Evolutionary conservation across 2,797 vertebrate genomes (phyloP).

Genomic region (Cossypha caffra): DNA sequence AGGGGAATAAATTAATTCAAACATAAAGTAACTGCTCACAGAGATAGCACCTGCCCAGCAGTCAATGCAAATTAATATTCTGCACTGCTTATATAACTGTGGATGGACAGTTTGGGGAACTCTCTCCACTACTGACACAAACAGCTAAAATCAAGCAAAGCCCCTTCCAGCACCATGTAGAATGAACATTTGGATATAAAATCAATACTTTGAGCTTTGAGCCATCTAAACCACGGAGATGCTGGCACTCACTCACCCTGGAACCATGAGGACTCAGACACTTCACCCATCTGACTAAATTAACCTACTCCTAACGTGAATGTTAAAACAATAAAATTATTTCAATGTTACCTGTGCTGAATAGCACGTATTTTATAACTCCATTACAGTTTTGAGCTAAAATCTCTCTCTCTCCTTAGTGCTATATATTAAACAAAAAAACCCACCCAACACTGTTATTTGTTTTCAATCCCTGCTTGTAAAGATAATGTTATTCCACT

Average conservation of each 20-base stretch:
- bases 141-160: background rate
- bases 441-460: background rate
- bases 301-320: background rate
- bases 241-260: background rate
- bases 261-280: background rate
- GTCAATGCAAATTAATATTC: background rate
- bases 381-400: background rate
- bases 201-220: background rate
- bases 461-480: background rate
- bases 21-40: background rate
- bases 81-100: background rate
- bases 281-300: background rate
- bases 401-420: background rate
- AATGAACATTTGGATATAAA: background rate
- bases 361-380: background rate
- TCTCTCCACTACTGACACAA: background rate
- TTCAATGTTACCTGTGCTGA: background rate
- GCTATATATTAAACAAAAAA: background rate
- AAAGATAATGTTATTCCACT: constrained; percentile 26
- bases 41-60: background rate
- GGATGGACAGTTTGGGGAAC: background rate
- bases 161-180: background rate
- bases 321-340: background rate
- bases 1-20: background rate
- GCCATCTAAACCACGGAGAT: accelerated